Evolutionary conservation across 2,888 invertebrate genomes (phyloP), one percentile per base, ranked within the genome.

Genomic region (Diachrysia chrysitis): DNA sequence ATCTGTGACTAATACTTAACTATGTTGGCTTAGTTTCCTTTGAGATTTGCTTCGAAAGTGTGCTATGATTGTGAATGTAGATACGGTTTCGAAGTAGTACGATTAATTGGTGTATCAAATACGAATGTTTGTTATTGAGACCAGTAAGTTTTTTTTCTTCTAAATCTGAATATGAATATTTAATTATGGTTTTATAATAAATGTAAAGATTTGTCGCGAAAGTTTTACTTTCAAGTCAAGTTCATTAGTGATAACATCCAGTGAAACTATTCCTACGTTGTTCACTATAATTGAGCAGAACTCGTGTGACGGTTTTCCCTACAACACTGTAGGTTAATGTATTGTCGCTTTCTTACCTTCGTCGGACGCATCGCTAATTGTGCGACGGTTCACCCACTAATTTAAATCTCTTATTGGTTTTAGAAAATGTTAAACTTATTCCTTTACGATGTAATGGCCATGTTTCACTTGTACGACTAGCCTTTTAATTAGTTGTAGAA

Each of bases 231-330:
- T 21, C 21, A 19, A 19, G 1, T 9, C 1, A 14, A 35, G 19
- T 73, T 67, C 63, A 65, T 74, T 64, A 69, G 60, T n/a, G 56
- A 62, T 58, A 66, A 64, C 76, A 74, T 84, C 83, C 59, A 81
- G 82, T 32, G 5, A 21, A 53, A 79, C n/a, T 87, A 87, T 54
- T 64, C 87, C 88, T 32, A 59, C 51, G 89, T 67, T 71, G 71
- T 79, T 85, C 82, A 85, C 87, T 89, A 90, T 92, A 92, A 93
- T 93, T 92, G 91, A 91, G 88, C 91, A 91, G 89, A 93, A 91
- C 90, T 90, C 88, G 91, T 93, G 90, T 92, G 92, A 92, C 91
- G 89, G 85, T 93, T 94, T 93, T 92, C 93, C 92, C 90, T 92
- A 89, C 89, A 87, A 89, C 89, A 86, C 89, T 89, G 87, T 91